Evolutionary conservation across 2,113 vertebrate genomes (phyloP).

Genomic region (Psettodes erumei): DNA sequence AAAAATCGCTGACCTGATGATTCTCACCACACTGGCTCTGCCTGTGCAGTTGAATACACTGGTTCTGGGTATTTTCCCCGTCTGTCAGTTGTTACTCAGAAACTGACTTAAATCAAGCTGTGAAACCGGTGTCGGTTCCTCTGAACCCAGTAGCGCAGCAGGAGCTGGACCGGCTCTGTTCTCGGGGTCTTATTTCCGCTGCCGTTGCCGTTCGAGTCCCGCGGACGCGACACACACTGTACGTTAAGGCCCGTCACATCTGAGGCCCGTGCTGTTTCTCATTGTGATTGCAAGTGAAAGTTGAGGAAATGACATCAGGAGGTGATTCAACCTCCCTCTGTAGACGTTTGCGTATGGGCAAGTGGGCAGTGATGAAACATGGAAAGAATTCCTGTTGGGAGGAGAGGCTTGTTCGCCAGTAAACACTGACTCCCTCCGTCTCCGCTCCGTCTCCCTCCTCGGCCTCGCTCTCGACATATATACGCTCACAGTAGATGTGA

Average conservation of each 20-base stretch:
- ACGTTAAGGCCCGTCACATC: conserved; percentile 28
- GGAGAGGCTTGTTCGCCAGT: conserved; percentile 73
- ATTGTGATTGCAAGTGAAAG: conserved; percentile 66
- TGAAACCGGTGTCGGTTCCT: conserved; percentile 35
- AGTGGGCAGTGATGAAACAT: conserved; percentile 77
- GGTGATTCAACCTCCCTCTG: conserved; percentile 63
- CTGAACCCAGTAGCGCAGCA: conserved; percentile 35
- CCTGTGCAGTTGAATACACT: conserved; percentile 28
- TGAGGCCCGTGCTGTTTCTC: conserved; percentile 52
- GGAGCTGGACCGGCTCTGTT: conserved; percentile 18
- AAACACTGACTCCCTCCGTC: conserved; percentile 70
- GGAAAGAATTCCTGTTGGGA: conserved; percentile 81
- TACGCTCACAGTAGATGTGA: conserved; percentile 45
- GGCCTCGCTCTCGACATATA: conserved; percentile 31
- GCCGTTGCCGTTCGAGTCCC: conserved; percentile 14
- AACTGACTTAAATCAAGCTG: conserved; percentile 32
- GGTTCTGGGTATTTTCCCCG: not conserved
- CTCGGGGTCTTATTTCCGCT: conserved; percentile 39
- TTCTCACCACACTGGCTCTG: conserved; percentile 20
- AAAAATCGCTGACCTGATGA: conserved; percentile 26
- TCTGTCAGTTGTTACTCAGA: conserved; percentile 13
- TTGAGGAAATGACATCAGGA: conserved; percentile 78
- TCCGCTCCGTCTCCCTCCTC: conserved; percentile 36
- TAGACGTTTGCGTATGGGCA: conserved; percentile 62
- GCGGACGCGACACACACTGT: not conserved